Base-by-base conservation (phyloP, 2,113 vertebrate genomes). In the Loxodonta africana region DNA sequence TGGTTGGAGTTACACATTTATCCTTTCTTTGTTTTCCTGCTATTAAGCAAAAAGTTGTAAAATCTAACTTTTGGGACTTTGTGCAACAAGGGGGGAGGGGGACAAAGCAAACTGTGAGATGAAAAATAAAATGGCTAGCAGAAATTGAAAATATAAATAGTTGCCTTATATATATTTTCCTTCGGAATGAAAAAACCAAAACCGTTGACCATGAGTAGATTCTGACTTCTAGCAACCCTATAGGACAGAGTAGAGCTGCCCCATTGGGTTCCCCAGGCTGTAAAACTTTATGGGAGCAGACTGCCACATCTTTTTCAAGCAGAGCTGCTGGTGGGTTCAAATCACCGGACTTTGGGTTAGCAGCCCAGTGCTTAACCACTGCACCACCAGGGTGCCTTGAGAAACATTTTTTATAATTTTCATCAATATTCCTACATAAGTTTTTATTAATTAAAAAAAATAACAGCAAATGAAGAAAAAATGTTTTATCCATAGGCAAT, bases 71-170 rank as follows among this genome's bases (percentile, higher is more conserved):
- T 82, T 51, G 26, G 88, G 51, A 71, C 15, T 71, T 2, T 88
- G 28, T 11, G 8, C 25, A 94, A 37, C 15, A 5, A 60, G 7
- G 15, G 85, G 60, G 30, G 65, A 41, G 6, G 2, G 25, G 65
- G n/a, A 46, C 30, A 74, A 76, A 76, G 53, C 41, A 73, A 46
- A 17, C 15, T 33, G 4, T 28, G 12, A 57, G 21, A 76, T 91
- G 8, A 46, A 82, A 90, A 33, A 33, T 33, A 65, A 92, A 86
- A 86, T 81, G 28, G 7, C 21, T 63, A 67, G 30, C 6, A 90
- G 23, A 73, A 90, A 73, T 57, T 89, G 84, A 73, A 71, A 87
- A 7, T 51, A 88, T 69, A 62, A 89, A 83, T 87, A 77, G 12
- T 12, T 28, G 37, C 37, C 37, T 37, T 37, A 7, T 17, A 17